Evolutionary conservation across 1,140 invertebrate species (phyloP), one percentile per base, ranked within the genome.

Genomic region (Drosophila takahashii): DNA sequence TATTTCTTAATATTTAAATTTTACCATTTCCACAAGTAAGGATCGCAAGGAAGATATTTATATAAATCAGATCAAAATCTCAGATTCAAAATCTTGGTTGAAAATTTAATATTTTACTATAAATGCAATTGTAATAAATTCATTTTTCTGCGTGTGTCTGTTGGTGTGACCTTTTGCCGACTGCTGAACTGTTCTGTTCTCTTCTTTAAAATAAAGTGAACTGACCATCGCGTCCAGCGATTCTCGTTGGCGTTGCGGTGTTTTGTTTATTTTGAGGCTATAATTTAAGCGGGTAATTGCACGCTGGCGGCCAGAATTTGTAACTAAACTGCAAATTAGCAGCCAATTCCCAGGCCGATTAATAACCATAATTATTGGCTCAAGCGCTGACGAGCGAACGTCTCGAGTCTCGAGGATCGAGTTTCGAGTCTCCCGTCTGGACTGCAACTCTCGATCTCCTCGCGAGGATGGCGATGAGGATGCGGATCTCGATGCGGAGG

Each of bases 251-350:
- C 84, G 84, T 89, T 84, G 85, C 84, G 79, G 90, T 80, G 78
- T 90, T 90, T 92, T 92, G 92, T 92, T 92, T 92, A 92, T 92
- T 92, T 92, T 92, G 84, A 92, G 79, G 87, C 91, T 91, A 92
- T 93, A 93, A 93, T 93, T 93, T 92, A 90, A 84, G 75, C 79
- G 81, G 62, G 90, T 92, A 93, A 92, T 93, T 92, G 90, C 84
- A 92, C 81, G 92, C 92, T 92, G 79, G 79, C 77, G 91, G 92
- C 87, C 81, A 92, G 89, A 92, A 92, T 92, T 93, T 92, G 90
- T 92, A 92, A 92, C 91, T 92, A 92, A 93, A 93, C 92, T 92
- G 92, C 92, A 92, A 93, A 93, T 93, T 93, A 93, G 92, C 92
- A 93, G 92, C 92, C 92, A 93, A 93, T 93, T 92, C 90, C 84